Conservation (phyloP, 2,888 invertebrate species). For the Mellilla xanthometata region DNA sequence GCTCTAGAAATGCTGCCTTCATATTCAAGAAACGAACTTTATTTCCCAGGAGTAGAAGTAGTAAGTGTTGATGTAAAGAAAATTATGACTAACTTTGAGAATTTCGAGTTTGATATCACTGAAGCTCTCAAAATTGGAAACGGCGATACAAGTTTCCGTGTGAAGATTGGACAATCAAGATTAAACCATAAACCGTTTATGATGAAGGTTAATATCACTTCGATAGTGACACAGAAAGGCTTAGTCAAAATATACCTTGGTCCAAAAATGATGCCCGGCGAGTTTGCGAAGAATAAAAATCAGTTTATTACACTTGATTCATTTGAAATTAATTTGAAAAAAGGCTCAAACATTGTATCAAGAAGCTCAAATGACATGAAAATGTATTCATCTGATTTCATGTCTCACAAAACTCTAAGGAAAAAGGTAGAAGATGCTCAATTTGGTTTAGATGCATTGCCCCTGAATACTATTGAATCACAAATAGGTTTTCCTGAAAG, state of each 20-base stretch:
- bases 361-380: conserved; percentile 84
- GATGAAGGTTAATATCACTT: conserved; percentile 83
- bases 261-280: conserved; percentile 85
- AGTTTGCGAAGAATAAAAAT: conserved; percentile 74
- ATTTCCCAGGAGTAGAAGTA: conserved; percentile 85
- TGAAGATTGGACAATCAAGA: conserved; percentile 82
- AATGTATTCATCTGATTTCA: conserved; percentile 82
- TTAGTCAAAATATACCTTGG: conserved; percentile 86
- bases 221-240: conserved; percentile 82
- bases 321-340: conserved; percentile 81
- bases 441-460: conserved; percentile 74
- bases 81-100: conserved; percentile 85
- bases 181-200: conserved; percentile 88
- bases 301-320: conserved; percentile 83
- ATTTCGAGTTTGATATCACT: conserved; percentile 84
- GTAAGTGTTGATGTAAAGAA: conserved; percentile 84
- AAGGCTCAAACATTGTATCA: conserved; percentile 85
- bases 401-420: conserved; percentile 82
- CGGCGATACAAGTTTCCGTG: conserved; percentile 57
- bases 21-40: conserved; percentile 83
- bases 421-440: conserved; percentile 83
- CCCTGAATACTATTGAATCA: conserved; percentile 70
- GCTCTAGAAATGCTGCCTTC: conserved; percentile 80
- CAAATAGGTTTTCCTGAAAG: conserved; percentile 86
- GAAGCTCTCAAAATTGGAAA: conserved; percentile 75